phyloP scores from a whole-genome alignment of 2,797 vertebrate genomes.

The Pseudomugil gertrudae region DNA sequence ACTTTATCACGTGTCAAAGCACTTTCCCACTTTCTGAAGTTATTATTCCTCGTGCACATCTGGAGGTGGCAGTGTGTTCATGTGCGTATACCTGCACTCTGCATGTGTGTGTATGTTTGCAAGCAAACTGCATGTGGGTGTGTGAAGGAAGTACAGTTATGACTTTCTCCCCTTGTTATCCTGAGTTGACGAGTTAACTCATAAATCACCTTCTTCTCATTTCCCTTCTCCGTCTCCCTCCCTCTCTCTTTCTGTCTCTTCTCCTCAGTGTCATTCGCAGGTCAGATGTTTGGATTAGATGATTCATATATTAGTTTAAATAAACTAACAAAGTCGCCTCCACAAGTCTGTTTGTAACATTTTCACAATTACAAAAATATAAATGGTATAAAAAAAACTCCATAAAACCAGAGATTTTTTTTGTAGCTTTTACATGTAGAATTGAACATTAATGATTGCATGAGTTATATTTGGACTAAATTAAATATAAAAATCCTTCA shows the following conservation, averaged over 20 bases:
- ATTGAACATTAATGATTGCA: constrained; percentile 2
- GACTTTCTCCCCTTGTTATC: constrained; percentile 58
- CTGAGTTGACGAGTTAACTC: constrained; percentile 50
- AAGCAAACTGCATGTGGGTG: constrained; percentile 27
- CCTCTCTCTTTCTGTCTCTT: constrained; percentile 14
- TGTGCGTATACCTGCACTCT: constrained; percentile 8
- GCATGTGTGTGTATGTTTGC: constrained; percentile 8
- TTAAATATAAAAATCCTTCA: neutral
- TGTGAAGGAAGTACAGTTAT: constrained; percentile 54
- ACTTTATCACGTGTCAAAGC: constrained; percentile 55
- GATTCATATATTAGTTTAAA: constrained; percentile 47
- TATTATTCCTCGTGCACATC: constrained; percentile 49
- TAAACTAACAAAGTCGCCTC: constrained; percentile 42
- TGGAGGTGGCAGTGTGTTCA: constrained; percentile 20
- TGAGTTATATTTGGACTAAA: neutral
- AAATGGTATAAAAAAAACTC: neutral
- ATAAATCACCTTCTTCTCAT: constrained; percentile 54
- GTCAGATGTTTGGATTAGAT: constrained; percentile 51
- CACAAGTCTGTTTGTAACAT: constrained; percentile 15
- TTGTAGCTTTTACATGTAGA: neutral
- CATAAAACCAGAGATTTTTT: neutral
- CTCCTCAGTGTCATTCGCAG: constrained; percentile 39
- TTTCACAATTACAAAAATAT: neutral
- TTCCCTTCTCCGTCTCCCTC: constrained; percentile 12
- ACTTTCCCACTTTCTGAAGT: constrained; percentile 68